Percentiles rank a stretch among this genome's conserved stretches.
These are phyloP conservation scores for Albula glossodonta DNA, from an alignment of 2,113 vertebrate species.

Conservation along the genomic window DNA sequence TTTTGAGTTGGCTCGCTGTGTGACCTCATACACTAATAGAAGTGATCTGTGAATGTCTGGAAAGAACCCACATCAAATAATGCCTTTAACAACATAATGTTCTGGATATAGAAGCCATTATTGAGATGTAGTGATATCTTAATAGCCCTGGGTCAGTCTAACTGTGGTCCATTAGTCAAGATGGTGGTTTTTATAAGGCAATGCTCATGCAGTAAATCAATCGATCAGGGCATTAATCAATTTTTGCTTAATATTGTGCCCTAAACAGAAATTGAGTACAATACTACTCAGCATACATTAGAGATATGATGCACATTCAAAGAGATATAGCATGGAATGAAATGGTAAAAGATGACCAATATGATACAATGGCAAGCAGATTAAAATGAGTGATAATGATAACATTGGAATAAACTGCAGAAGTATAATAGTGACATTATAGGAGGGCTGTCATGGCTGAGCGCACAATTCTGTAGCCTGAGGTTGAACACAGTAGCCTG, in stretches of 20 bases:
- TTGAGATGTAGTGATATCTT: background rate
- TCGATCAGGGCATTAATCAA: background rate
- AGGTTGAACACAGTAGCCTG: background rate
- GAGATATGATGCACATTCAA: background rate
- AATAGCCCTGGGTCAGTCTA: background rate
- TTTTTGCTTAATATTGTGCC: background rate
- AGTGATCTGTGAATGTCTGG: background rate
- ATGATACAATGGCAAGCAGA: too few relatives aligned
- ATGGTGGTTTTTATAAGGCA: background rate
- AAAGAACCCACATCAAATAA: background rate
- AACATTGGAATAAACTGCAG: background rate
- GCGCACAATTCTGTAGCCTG: background rate
- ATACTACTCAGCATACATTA: background rate
- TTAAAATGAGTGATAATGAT: background rate
- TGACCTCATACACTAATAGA: background rate
- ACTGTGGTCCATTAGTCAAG: background rate
- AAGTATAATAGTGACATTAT: background rate
- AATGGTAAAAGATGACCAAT: too few relatives aligned
- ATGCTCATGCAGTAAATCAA: background rate
- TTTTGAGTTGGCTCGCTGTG: background rate
- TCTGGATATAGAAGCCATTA: background rate
- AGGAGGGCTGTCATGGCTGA: background rate
- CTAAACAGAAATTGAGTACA: background rate
- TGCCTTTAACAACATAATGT: background rate
- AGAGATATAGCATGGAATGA: background rate